Evolutionary conservation across 1,140 invertebrate genomes (phyloP), one percentile per base, ranked within the genome.

Genomic region (Bactericera cockerelli): DNA sequence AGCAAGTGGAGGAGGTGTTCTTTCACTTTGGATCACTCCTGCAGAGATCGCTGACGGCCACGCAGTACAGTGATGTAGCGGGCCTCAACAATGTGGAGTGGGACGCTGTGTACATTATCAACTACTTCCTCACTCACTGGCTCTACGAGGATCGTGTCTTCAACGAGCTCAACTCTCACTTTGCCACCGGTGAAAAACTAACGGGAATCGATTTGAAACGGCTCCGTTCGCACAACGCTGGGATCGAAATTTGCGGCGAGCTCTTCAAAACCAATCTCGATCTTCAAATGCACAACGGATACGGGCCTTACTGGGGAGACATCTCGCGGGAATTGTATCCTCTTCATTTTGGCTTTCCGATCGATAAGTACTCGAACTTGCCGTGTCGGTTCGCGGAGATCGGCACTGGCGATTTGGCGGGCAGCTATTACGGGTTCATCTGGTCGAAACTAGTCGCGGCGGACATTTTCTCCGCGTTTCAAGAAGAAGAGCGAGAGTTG

Each of bases 371-470:
- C 42, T 84, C 94, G 67, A 79, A 80, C 14, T 84, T 89, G 68
- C 80, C 86, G 0, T 88, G 87, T 63, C 84, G 85, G 0, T 86
- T 93, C 67, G 77, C 76, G 55, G 82, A 80, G 59, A 82, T 89
- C 49, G 78, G 89, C 63, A 76, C 76, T 19, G 82, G 81, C 59
- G 78, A 84, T 63, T 86, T 80, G 79, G 85, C 83, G 6, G 82
- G 84, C 1, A 86, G 87, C 70, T 90, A 84, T 70, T 78, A 70
- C 55, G 82, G 83, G 55, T 74, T 81, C 65, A 63, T 87, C 3
- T 92, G 88, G 86, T 85, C 87, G 2, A 76, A 81, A 73, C 84
- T 97, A 79, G 77, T 94, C 31, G 91, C 91, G 1, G 89, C 91
- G 1, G 93, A 97, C 73, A 77, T 86, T 14, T 93, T 86, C 66